Evolutionary conservation across 2,888 invertebrate genomes (phyloP).

Genomic region (Rotaria macrura): DNA sequence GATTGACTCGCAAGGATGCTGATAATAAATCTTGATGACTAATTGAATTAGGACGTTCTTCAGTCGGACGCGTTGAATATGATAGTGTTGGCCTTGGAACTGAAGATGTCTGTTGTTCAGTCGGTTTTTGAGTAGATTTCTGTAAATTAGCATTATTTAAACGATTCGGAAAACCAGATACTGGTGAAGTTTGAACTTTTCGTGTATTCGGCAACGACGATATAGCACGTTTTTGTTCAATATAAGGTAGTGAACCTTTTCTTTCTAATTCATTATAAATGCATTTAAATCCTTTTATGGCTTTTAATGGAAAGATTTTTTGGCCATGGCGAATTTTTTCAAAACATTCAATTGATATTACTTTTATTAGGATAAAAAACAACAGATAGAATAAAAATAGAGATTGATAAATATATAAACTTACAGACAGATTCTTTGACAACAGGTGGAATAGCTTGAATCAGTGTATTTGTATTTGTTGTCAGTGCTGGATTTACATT

Average conservation of each 20-base stretch:
- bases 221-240: background rate
- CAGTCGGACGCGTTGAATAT: background rate
- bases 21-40: background rate
- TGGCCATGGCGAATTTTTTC: conserved; percentile 28
- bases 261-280: conserved; percentile 30
- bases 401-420: background rate
- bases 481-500: conserved; percentile 48
- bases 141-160: background rate
- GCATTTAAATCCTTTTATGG: conserved; percentile 17
- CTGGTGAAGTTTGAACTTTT: background rate
- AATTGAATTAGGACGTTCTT: background rate
- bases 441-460: conserved; percentile 45
- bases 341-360: conserved; percentile 31
- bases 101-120: background rate
- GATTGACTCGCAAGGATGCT: background rate
- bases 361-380: background rate
- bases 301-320: conserved; percentile 22
- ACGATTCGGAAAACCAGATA: background rate
- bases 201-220: background rate
- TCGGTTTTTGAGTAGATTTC: background rate
- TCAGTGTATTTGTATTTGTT: conserved; percentile 46
- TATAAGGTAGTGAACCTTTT: background rate
- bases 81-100: background rate
- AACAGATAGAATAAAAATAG: background rate
- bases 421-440: conserved; percentile 45